Evolutionary conservation across 2,113 vertebrate genomes (phyloP).

Genomic region (Sylvietta virens): DNA sequence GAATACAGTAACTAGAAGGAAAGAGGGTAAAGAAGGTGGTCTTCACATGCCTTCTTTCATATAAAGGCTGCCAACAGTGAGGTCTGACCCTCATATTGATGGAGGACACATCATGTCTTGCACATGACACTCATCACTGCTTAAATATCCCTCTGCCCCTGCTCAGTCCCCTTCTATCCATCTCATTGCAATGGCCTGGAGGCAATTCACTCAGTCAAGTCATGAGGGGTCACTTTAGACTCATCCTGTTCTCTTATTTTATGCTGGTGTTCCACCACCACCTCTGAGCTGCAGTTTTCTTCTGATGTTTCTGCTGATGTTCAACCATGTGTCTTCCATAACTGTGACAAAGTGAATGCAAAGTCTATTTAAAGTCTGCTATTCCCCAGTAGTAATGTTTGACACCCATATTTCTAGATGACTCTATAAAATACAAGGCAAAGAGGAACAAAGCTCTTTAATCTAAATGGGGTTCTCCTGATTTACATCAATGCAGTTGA

Average conservation of each 20-base stretch:
- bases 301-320: neutral
- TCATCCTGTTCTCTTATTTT: neutral
- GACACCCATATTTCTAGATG: neutral
- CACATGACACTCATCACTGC: neutral
- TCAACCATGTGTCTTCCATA: neutral
- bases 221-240: neutral
- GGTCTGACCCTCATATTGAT: neutral
- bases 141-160: neutral
- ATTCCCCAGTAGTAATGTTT: neutral
- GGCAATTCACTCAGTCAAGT: neutral
- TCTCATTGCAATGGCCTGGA: neutral
- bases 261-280: neutral
- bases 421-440: neutral
- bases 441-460: neutral
- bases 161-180: neutral
- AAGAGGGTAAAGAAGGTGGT: neutral
- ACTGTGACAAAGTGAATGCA: neutral
- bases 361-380: neutral
- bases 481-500: neutral
- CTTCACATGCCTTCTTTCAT: neutral
- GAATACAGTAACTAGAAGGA: neutral
- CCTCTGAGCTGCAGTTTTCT: neutral
- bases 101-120: neutral
- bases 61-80: neutral
- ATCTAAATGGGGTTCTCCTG: neutral